Base-by-base conservation (phyloP, 2,888 invertebrate species). In the Nomada flava region DNA sequence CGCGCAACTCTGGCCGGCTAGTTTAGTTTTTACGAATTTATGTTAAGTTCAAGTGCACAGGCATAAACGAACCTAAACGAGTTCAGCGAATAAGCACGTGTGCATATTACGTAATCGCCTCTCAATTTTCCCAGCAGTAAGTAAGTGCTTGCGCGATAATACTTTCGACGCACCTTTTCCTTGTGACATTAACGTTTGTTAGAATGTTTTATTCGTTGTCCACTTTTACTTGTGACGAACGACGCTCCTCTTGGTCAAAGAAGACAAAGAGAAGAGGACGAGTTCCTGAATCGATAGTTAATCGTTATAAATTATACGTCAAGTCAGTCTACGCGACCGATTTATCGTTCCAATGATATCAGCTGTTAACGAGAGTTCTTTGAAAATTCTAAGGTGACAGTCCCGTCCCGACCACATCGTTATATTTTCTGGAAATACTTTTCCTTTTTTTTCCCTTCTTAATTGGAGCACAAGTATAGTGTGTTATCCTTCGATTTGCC, bases 31-130 rank as follows among this genome's bases (percentile, higher is more conserved):
- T 60, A 47, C 68, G 20, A 42, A 74, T 50, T n/a, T n/a, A 20
- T n/a, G 15, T 44, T 72, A 72, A 82, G 77, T 81, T 83, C 77
- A 82, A 83, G 77, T 75, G 68, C 52, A 69, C 5, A 13, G 50
- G 0, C 68, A 23, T 52, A 52, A 63, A 64, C 47, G 67, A 71
- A n/a, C 47, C 13, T 44, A 20, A 36, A 57, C 47, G 42, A 62
- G 53, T 36, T 69, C 23, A 42, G 20, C n/a, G 20, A 60, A 47
- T 57, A 42, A 50, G 15, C 13, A 44, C 11, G 3, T 2, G 13
- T 7, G 13, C 26, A 20, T 13, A 36, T 76, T 73, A 52, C 20
- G 2, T 59, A 50, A 64, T 72, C 42, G n/a, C n/a, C 50, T 20
- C 15, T 52, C 20, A 7, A 50, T 23, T 20, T 18, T 10, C 1